Evolutionary conservation across 2,797 vertebrate genomes (phyloP), one percentile per base, ranked within the genome.

Genomic region (Coluber constrictor): DNA sequence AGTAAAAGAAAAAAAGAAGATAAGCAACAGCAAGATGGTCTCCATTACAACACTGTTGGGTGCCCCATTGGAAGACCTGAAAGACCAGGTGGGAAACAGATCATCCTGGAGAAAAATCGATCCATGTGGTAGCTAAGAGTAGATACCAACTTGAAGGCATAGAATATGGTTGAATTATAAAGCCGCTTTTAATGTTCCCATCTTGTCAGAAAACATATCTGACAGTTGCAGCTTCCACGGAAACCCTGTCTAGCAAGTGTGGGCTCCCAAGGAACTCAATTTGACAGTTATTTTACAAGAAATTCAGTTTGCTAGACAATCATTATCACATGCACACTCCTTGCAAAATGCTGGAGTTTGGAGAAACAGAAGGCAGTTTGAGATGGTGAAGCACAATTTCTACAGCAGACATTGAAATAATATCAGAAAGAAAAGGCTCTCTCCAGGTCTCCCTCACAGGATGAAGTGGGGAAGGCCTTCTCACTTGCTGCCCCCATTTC

Each of bases 191-290:
- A 66, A 70, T 56, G 60, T 87, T 92, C 66, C 66, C 57, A 3
- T 60, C 59, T 86, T 89, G 90, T 74, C 87, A 83, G 90, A 89
- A 66, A 93, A 89, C 61, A 63, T 55, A 57, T 86, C 86, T 88
- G 66, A 91, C 89, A 89, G 63, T 63, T 47, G 51, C 23, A 43
- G 87, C 87, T 93, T 91, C 51, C 59, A 47, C 43, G 9, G 90
- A 88, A 93, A 83, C 57, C 55, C 90, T 66, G 93, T 93, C 93
- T 93, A 89, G 90, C 93, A 86, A 91, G 87, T 63, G 93, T 89
- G 89, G 90, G 90, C 25, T 93, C 93, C 87, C 87, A 91, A 89
- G 51, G 32, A 89, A 91, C 87, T 93, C 87, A 89, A 43, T 83
- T 57, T 93, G 93, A 93, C 90, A 89, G 70, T 61, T 89, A 89